Base-by-base conservation (phyloP, 37 sponge, comb jelly and placozoan species). In the Lycopodina hypogea region DNA sequence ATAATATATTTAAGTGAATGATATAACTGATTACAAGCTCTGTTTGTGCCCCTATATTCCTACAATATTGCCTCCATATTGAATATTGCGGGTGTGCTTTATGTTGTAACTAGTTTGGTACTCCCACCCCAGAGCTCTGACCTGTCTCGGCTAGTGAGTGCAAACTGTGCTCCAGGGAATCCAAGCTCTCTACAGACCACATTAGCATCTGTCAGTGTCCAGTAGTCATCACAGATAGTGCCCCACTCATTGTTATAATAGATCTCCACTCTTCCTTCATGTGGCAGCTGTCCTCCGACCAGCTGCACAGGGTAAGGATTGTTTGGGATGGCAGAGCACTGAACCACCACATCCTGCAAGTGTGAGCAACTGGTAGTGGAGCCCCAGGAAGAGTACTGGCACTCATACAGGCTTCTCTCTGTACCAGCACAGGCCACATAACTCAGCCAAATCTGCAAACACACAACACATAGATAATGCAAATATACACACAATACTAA, bases 141-240 rank as follows among this genome's bases (percentile, higher is more conserved):
- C 37, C 68, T 30, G 68, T 19, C 29, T 34, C 2, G n/a, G 7
- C 30, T 35, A 3, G 38, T 32, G 7, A 71, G 29, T 42, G 51
- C 51, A 24, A 45, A 21, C 51, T 24, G 32, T 40, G 17, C 72
- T 26, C 87, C 81, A 64, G 87, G 75, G 67, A 74, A 86, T 17
- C 81, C 81, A 1, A 80, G 81, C 7, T 15, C 17, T 3, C 50
- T 21, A 51, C 82, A 87, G 28, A 75, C 39, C 4, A 87, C 78
- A 2, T 56, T 75, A 11, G 82, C 82, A 0, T 75, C 82, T 0
- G 8, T 50, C 18, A 70, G 19, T 35, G 75, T 80, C 82, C 82
- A 87, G 58, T 59, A 56, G 69, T 81, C 78, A 38, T 80, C 83
- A 83, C 91, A 90, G 8, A 90, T 62, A 17, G 91, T 82, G 30